A percentile compares a stretch with the other conserved stretches of the same genome.
Evolutionary conservation across 1,140 invertebrate genomes (phyloP).

Genomic region (Conus ventricosus): DNA sequence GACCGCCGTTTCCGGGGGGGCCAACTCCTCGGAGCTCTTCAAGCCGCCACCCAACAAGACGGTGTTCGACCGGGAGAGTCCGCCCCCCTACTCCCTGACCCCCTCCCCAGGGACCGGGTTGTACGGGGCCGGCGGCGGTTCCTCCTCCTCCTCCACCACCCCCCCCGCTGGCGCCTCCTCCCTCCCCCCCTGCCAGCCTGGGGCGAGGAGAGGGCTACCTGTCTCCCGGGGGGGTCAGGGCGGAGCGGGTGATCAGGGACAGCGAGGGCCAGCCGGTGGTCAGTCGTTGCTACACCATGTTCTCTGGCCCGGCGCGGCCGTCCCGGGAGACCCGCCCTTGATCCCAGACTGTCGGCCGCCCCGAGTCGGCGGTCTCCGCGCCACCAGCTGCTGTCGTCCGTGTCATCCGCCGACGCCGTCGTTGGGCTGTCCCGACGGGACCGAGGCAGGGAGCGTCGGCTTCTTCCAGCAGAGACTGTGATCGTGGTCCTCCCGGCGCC

Average conservation of each 20-base stretch:
- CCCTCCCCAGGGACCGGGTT: slow-evolving; percentile 19
- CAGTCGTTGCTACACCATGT: slow-evolving; percentile 34
- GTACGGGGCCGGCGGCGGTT: slow-evolving; percentile 1
- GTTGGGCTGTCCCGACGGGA: no score
- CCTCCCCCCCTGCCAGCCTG: neutral
- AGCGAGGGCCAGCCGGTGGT: slow-evolving; percentile 30
- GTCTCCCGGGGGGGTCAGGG: neutral
- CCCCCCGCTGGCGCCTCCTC: neutral
- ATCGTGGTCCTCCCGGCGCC: neutral
- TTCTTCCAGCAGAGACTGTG: neutral
- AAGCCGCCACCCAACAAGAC: slow-evolving; percentile 84
- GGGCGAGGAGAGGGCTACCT: neutral
- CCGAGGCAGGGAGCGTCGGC: neutral
- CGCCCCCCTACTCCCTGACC: slow-evolving; percentile 79
- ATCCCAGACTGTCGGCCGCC: no score
- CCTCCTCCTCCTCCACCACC: neutral
- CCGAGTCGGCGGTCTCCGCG: no score
- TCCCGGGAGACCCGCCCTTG: no score
- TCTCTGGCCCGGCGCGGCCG: neutral
- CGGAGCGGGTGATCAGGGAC: slow-evolving; percentile 28
- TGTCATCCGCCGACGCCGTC: no score
- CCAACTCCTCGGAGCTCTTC: slow-evolving; percentile 79
- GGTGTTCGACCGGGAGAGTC: slow-evolving; percentile 81
- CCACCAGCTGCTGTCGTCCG: no score
- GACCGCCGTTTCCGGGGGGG: slow-evolving; percentile 79